Evolutionary conservation across 2,888 invertebrate species (phyloP), one percentile per base, ranked within the genome.

Genomic region (Cylloceria caligata): DNA sequence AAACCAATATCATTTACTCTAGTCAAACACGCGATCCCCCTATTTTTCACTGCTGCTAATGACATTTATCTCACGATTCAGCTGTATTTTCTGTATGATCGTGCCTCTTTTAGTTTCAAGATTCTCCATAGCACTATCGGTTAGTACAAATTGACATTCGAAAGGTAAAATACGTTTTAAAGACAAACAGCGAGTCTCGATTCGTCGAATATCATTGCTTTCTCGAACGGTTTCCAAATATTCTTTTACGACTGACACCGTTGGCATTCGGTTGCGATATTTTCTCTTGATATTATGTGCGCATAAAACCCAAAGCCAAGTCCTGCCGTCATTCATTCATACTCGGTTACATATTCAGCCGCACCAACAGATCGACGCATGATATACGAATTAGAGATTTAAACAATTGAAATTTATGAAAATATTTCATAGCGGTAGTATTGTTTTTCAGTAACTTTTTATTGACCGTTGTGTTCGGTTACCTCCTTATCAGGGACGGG

Each of bases 1-100:
- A 64, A 36, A 65, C 67, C 62, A 77, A 72, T 76, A 77, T 81
- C 80, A 83, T 85, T 86, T 80, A 86, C 86, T 87, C 87, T 87
- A 87, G 87, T 87, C 87, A 87, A 86, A 67, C 72, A 36, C 60
- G 42, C 30, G 45, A 27, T 19, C 16, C 36, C 27, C 16, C 19
- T 16, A 39, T 64, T 42, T 55, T 45, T 80, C 74, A 36, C 34
- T 36, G 57, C 47, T 19, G 49, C 24, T 19, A 16, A 39, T 69
- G 11, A 60, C 19, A 21, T 34, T 45, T 42, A 4, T 34, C n/a
- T 21, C 64, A 1, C 21, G 19, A 16, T 52, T 34, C n/a, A 36
- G 34, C 9, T 34, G 34, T 19, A 11, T 34, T 30, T 57, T 36
- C 11, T 13, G 24, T 4, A 65, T 27, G n/a, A 16, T 27, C 30